These are phyloP conservation scores for Gallinago jamesoni DNA, from an alignment of 2,113 vertebrate species.

Conservation along the genomic window DNA sequence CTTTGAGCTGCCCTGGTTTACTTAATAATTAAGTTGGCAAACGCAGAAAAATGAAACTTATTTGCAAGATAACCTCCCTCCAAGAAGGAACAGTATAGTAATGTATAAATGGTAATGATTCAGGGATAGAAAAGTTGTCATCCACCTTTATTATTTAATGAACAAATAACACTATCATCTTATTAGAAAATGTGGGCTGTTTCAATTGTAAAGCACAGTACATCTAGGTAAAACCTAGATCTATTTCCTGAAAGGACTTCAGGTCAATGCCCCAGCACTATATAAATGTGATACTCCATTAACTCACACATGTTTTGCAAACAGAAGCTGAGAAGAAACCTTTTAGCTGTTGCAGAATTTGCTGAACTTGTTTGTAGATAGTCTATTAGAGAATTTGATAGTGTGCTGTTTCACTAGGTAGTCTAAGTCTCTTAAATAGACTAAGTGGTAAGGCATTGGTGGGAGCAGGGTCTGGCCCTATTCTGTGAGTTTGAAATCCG, in stretches of 20 bases:
- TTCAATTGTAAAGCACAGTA: neutral
- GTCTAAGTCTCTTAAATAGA: conserved; percentile 21
- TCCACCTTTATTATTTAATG: conserved; percentile 27
- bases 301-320: conserved; percentile 66
- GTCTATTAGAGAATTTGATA: conserved; percentile 35
- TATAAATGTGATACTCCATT: conserved; percentile 61
- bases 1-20: neutral
- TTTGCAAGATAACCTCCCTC: conserved; percentile 21
- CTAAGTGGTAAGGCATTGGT: neutral
- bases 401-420: neutral
- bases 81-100: neutral
- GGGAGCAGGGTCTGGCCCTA: neutral
- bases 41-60: conserved; percentile 55
- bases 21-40: neutral
- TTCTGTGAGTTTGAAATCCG: neutral
- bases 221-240: neutral
- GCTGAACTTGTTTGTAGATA: neutral
- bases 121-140: neutral
- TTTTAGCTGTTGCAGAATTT: conserved; percentile 24
- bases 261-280: conserved; percentile 31
- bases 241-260: conserved; percentile 27
- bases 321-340: conserved; percentile 58
- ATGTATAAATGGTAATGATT: neutral
- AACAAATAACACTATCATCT: neutral
- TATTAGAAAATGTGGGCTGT: neutral